phyloP scores from a whole-genome alignment of 1,140 invertebrate species.

The Nasonia longicornis region DNA sequence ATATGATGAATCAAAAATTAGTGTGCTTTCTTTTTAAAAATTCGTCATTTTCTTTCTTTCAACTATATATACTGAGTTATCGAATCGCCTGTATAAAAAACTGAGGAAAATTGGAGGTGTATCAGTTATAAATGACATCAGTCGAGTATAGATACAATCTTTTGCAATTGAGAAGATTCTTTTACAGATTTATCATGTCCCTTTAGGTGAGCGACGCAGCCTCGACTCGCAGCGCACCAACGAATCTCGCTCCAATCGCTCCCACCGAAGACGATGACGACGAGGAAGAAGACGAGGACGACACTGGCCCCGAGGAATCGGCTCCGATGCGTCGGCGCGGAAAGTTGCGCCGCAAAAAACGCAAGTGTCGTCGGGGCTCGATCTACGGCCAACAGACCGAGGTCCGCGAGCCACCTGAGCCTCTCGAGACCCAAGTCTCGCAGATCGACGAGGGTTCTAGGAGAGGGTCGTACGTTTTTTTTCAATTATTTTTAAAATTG shows the following conservation, averaged over 20 bases:
- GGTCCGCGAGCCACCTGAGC: constrained; percentile 65
- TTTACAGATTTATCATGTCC: too few relatives aligned
- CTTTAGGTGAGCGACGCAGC: constrained; percentile 28
- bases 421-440: constrained; percentile 63
- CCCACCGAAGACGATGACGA: constrained; percentile 39
- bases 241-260: background rate
- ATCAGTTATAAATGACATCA: too few relatives aligned
- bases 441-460: constrained; percentile 59
- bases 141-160: too few relatives aligned
- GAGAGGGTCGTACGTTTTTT: constrained; percentile 56
- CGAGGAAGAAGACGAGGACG: constrained; percentile 53
- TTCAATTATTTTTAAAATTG: constrained; percentile 4
- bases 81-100: too few relatives aligned
- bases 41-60: too few relatives aligned
- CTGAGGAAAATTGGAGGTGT: too few relatives aligned
- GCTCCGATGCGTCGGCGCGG: constrained; percentile 52
- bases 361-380: constrained; percentile 62
- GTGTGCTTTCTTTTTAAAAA: too few relatives aligned
- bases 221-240: constrained; percentile 42
- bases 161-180: too few relatives aligned
- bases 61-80: too few relatives aligned
- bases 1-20: too few relatives aligned
- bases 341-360: constrained; percentile 61
- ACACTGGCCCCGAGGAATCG: background rate
- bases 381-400: constrained; percentile 64